phyloP scores from a whole-genome alignment of 2,113 vertebrate genomes.

The Eublepharis macularius region DNA sequence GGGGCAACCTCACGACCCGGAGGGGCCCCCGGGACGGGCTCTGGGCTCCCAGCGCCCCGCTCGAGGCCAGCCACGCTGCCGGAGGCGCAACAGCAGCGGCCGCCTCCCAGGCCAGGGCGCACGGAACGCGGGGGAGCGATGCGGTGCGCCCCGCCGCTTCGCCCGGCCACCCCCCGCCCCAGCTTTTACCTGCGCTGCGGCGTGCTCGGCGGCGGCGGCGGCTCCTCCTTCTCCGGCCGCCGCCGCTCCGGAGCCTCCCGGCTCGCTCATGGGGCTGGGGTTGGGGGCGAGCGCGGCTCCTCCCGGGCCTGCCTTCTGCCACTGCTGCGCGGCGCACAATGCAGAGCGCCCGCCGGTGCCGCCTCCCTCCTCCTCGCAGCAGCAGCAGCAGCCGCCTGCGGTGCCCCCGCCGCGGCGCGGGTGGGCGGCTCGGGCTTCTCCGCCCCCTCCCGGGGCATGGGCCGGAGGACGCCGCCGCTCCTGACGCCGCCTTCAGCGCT shows the following conservation, averaged over 20 bases:
- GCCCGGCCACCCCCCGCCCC: neutral
- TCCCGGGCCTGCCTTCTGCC: constrained; percentile 45
- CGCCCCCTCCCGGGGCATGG: constrained; percentile 40
- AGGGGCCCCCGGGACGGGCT: neutral
- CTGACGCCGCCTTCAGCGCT: constrained; percentile 4
- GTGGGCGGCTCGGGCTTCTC: constrained; percentile 48
- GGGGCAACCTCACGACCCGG: neutral
- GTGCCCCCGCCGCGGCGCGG: constrained; percentile 35
- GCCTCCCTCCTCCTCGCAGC: constrained; percentile 43
- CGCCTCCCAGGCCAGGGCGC: constrained; percentile 33
- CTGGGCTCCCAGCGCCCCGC: neutral
- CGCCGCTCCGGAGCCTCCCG: constrained; percentile 52
- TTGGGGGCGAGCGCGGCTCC: constrained; percentile 42
- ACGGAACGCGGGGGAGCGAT: neutral
- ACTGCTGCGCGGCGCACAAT: constrained; percentile 33
- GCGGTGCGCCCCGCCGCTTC: constrained; percentile 33
- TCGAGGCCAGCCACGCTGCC: neutral
- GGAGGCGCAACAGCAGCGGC: neutral
- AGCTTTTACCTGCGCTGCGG: constrained; percentile 4
- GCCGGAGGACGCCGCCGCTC: constrained; percentile 31
- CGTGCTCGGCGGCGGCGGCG: constrained; percentile 23
- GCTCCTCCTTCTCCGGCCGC: constrained; percentile 16
- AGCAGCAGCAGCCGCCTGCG: constrained; percentile 38
- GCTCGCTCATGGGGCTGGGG: constrained; percentile 47
- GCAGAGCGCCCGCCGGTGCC: constrained; percentile 53